phyloP scores from a whole-genome alignment of 2,888 invertebrate species.

The Coelogynopora nodosa region DNA sequence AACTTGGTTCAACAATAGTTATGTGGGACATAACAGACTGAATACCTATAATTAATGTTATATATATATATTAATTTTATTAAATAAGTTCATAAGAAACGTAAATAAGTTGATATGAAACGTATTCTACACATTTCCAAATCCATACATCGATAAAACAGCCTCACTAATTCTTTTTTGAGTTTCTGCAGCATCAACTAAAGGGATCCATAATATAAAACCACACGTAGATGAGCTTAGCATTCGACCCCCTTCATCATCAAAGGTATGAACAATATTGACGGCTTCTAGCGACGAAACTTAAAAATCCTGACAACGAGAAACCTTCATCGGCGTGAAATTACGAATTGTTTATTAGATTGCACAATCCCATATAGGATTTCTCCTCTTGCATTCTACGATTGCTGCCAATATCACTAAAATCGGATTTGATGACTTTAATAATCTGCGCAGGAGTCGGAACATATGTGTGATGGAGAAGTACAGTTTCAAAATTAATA shows the following conservation, averaged over 20 bases:
- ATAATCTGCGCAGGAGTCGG: background rate
- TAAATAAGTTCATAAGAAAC: too few relatives aligned
- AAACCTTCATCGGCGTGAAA: background rate
- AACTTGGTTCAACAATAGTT: too few relatives aligned
- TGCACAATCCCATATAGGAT: background rate
- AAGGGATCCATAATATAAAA: background rate
- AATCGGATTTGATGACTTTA: background rate
- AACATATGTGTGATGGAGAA: background rate
- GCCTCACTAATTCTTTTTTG: background rate
- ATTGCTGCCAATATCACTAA: background rate
- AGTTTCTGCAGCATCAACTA: background rate
- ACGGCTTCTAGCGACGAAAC: background rate
- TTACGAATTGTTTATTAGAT: background rate
- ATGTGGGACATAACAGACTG: too few relatives aligned
- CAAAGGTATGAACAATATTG: background rate
- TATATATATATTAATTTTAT: too few relatives aligned
- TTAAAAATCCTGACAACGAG: background rate
- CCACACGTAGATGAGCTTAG: background rate
- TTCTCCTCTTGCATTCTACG: background rate
- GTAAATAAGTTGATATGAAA: too few relatives aligned
- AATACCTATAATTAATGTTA: too few relatives aligned
- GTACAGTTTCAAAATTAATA: background rate
- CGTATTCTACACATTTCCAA: background rate
- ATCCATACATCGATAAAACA: background rate
- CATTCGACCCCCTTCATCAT: background rate